Base-by-base conservation (phyloP, 2,113 vertebrate species). In the Elachura formosa region DNA sequence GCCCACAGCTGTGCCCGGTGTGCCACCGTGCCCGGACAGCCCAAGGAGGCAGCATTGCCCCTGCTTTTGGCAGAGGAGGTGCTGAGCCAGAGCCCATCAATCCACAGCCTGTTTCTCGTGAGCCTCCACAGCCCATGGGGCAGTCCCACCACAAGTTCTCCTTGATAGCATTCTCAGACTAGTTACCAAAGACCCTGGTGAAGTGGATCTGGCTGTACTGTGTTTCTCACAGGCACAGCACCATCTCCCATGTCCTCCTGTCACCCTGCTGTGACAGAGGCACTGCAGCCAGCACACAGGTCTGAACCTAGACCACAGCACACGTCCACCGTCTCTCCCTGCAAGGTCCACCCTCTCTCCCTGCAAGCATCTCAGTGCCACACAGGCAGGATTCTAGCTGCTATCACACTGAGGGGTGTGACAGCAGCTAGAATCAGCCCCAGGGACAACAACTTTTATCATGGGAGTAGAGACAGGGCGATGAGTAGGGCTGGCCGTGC, bases 91-190 rank as follows among this genome's bases (percentile, higher is more conserved):
- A 63, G n/a, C 55, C 49, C 28, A 7, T 71, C 69, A 19, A 2
- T 15, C 62, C 59, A 9, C 2, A 3, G 13, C 21, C 46, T 28
- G 28, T 2, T 1, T 26, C 59, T 61, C 3, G 1, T 56, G 21
- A 69, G 51, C 36, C 17, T 6, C 54, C 0, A 0, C 0, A 1
- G 55, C 48, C 23, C 0, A 0, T 12, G 15, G 51, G 21, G 41
- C 66, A 43, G 6, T 48, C 38, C 38, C 25, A 11, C 46, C n/a
- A 51, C 29, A 4, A 72, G 34, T 77, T 13, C 40, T 72, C 43
- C 71, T 55, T 33, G 29, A 43, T 84, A 55, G 34, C 26, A 3
- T 62, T 41, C 85, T 55, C 64, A 72, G 26, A n/a, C 10, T 16
- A 10, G 20, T 12, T 31, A 41, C 43, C 38, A 48, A 9, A 54